Evolutionary conservation across 1,140 invertebrate genomes (phyloP), one percentile per base, ranked within the genome.

Genomic region (Cydia pomonella): DNA sequence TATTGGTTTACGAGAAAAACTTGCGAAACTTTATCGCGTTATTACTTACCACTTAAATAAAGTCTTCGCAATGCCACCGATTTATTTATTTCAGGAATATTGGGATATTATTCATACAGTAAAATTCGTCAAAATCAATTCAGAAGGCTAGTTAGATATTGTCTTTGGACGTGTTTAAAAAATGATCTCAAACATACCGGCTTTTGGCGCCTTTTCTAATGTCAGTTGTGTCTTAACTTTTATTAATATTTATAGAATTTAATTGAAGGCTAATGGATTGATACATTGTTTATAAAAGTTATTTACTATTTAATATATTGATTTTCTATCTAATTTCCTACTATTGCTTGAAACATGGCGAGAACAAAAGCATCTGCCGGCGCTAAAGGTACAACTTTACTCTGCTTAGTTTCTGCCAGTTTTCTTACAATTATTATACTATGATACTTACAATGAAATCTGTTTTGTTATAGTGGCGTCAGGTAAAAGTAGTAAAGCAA

Each of bases 361-460:
- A 80, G 91, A 78, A 92, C 91, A 2, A 92, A 89, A 78, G 91
- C 90, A 13, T 92, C 91, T 38, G 91, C 92, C 0, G 90, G 89
- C 9, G 86, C 91, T 27, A 92, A 92, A 87, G 82, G 91, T 92
- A n/a, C n/a, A 79, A 72, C 72, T 7, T 29, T 76, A 16, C n/a
- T 23, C 18, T 73, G 18, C 29, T 38, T 62, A 23, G 1, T 53
- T 33, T 44, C 1, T 44, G n/a, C 9, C 0, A 63, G 13, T 25
- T 63, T 27, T 27, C 23, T 13, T 29, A 18, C 3, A 16, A 6
- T 50, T n/a, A 18, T n/a, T n/a, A 18, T n/a, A 3, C 12, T 59
- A 7, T 23, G 9, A 59, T 59, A 2, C 16, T 5, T 7, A 53
- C 4, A 18, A n/a, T 47, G 47, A 69, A 29, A 72, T 73, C 29